Evolutionary conservation across 1,140 invertebrate species (phyloP).

Genomic region (Dinoponera quadriceps): DNA sequence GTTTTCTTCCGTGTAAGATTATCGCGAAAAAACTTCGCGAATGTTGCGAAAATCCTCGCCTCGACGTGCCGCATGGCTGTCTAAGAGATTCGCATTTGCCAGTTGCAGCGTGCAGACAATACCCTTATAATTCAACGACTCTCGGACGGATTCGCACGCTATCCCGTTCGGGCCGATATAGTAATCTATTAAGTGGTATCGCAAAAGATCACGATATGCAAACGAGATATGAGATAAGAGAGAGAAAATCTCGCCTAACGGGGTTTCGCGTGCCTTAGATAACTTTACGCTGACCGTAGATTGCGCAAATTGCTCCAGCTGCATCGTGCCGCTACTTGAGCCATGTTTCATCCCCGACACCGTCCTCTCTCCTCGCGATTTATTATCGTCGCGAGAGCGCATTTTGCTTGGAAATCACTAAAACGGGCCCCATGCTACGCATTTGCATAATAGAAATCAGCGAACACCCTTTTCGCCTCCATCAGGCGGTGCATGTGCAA

Average conservation of each 20-base stretch:
- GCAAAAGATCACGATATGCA: conserved; percentile 10
- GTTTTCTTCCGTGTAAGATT: too few species aligned
- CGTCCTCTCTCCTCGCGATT: background rate
- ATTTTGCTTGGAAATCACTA: conserved; percentile 10
- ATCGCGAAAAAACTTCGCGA: too few species aligned
- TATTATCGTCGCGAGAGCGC: background rate
- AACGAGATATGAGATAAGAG: conserved; percentile 6
- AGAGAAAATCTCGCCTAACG: background rate
- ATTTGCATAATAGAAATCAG: conserved; percentile 17
- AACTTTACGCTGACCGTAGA: conserved; percentile 11
- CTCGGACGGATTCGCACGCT: conserved; percentile 3
- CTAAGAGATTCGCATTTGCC: conserved; percentile 36
- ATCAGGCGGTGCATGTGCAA: background rate
- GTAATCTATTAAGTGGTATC: conserved; percentile 38
- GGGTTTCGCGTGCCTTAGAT: background rate
- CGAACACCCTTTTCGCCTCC: background rate
- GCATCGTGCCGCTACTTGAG: conserved; percentile 20
- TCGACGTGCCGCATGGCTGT: background rate
- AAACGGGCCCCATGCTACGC: conserved; percentile 1
- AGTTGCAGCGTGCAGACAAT: conserved; percentile 39
- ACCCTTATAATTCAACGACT: conserved; percentile 24
- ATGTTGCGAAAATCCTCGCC: too few species aligned
- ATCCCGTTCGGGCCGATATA: conserved; percentile 18
- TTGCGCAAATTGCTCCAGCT: conserved; percentile 5
- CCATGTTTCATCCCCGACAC: background rate